Conservation (phyloP, 1,140 invertebrate genomes). For the Aplysia californica region DNA sequence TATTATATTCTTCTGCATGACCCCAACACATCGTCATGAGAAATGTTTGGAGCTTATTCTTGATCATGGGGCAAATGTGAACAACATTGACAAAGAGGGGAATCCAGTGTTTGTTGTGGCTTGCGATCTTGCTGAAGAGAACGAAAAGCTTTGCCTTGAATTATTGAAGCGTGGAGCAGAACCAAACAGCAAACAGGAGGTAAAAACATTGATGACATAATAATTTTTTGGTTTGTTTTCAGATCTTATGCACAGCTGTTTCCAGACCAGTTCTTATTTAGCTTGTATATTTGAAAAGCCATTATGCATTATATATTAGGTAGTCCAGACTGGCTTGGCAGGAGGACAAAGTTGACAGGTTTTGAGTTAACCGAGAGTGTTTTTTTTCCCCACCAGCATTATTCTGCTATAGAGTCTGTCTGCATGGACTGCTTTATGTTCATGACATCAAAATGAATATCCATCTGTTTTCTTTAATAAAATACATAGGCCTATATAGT, state of each 20-base stretch:
- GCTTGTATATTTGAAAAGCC: neutral
- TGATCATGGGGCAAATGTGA: conserved; percentile 63
- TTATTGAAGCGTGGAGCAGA: conserved; percentile 64
- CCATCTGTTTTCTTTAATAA: too few species aligned
- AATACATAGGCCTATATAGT: too few species aligned
- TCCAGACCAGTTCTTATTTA: neutral
- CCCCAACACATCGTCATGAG: conserved; percentile 63
- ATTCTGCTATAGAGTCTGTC: too few species aligned
- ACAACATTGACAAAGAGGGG: conserved; percentile 62
- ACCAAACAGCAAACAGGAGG: conserved; percentile 61
- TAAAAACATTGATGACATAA: conserved; percentile 22
- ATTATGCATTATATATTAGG: neutral
- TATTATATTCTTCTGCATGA: conserved; percentile 66
- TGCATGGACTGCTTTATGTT: too few species aligned
- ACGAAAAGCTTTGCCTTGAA: conserved; percentile 62
- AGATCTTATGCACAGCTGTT: neutral
- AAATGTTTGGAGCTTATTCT: conserved; percentile 64
- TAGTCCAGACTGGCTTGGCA: neutral
- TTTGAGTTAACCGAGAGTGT: neutral
- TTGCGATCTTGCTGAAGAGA: conserved; percentile 65
- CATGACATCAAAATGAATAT: too few species aligned
- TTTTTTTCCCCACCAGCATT: too few species aligned
- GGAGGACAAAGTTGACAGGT: neutral
- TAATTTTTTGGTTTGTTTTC: neutral
- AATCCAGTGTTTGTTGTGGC: conserved; percentile 62